These are phyloP conservation scores for Nasua narica DNA, from an alignment of 2,797 vertebrate genomes.

Conservation along the genomic window DNA sequence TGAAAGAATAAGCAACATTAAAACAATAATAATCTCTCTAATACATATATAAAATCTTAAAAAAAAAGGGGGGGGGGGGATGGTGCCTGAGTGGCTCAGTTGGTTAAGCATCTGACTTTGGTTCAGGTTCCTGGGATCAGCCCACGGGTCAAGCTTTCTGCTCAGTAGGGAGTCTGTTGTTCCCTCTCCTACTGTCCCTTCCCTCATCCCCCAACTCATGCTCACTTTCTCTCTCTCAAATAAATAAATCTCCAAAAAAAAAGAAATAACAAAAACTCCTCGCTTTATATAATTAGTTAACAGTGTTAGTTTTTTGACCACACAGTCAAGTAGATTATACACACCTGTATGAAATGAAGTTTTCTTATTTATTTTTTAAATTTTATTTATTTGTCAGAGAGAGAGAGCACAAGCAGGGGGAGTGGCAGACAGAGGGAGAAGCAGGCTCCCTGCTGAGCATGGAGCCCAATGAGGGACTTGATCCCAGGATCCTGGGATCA, in stretches of 20 bases:
- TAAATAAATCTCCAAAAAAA: not conserved
- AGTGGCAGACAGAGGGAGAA: too few species aligned
- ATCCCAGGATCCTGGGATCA: too few species aligned
- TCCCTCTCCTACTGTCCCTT: not conserved
- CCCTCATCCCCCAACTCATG: too few species aligned
- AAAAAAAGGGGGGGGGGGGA: not conserved
- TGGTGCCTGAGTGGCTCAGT: not conserved
- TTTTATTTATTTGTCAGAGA: too few species aligned
- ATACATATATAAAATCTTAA: not conserved
- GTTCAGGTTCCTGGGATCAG: not conserved
- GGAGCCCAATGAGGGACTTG: too few species aligned
- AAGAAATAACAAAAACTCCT: not conserved
- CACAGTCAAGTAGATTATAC: not conserved
- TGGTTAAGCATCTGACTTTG: not conserved
- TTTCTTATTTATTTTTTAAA: too few species aligned
- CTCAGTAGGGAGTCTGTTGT: not conserved
- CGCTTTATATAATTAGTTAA: not conserved
- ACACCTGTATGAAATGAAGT: not conserved
- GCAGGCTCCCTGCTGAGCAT: too few species aligned
- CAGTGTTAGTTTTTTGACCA: not conserved
- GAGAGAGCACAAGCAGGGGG: too few species aligned
- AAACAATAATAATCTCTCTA: not conserved
- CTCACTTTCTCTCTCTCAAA: not conserved
- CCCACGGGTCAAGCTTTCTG: not conserved
- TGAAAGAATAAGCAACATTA: not conserved